Percentiles rank a stretch among this genome's conserved stretches.
Conservation (phyloP, 2,797 vertebrate genomes). For the Otolemur crassicaudatus region DNA sequence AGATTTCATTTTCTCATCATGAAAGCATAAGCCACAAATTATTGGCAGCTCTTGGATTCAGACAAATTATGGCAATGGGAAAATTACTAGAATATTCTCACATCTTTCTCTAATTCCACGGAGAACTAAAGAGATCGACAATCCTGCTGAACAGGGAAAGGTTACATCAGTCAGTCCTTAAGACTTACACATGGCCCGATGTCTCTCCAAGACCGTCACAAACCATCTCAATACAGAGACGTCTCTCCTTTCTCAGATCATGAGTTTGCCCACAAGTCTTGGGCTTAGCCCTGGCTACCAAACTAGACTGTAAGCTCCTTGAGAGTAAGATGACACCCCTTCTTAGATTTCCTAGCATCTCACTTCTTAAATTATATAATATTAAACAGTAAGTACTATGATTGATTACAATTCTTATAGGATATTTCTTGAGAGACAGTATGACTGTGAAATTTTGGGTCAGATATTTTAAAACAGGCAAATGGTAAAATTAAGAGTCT, state of each 20-base stretch:
- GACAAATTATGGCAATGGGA: not conserved
- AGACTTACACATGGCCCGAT: not conserved
- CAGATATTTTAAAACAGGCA: not conserved
- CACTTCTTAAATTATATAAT: not conserved
- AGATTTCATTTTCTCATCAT: conserved; percentile 26
- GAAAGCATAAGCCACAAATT: conserved; percentile 11
- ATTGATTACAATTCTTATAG: not conserved
- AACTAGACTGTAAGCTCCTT: not conserved
- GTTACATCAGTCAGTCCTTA: not conserved
- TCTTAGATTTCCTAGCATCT: not conserved
- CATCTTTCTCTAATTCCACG: not conserved
- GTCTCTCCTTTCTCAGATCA: not conserved
- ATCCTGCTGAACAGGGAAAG: not conserved
- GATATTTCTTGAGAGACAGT: conserved; percentile 5
- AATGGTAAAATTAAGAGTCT: not conserved
- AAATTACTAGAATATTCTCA: not conserved
- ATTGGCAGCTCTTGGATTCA: not conserved
- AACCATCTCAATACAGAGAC: not conserved
- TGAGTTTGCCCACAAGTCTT: not conserved
- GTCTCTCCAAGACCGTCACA: conserved; percentile 29
- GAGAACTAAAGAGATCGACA: not conserved
- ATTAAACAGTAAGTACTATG: not conserved
- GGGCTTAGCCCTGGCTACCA: not conserved
- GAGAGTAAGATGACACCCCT: not conserved
- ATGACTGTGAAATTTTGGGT: not conserved